phyloP scores from a whole-genome alignment of 2,797 vertebrate species.

The Rhodeus uyekii region DNA sequence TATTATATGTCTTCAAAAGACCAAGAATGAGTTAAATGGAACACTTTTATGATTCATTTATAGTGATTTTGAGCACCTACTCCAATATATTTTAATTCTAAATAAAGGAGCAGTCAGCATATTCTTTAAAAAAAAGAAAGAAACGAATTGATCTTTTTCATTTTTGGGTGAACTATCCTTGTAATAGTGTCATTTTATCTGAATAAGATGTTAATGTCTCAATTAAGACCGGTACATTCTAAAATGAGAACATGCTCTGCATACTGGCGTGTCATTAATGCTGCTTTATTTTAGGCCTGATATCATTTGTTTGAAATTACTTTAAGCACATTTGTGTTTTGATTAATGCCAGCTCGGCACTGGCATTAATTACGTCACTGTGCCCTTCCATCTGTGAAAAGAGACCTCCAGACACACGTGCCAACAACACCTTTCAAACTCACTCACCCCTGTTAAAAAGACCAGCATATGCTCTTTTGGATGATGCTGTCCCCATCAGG shows the following conservation, averaged over 20 bases:
- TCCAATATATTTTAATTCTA: not conserved
- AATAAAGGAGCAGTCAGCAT: not conserved
- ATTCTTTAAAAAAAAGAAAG: not conserved
- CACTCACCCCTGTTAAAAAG: slow-evolving; percentile 39
- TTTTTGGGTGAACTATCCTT: not conserved
- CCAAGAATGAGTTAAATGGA: not conserved
- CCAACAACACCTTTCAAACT: slow-evolving; percentile 26
- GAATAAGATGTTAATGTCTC: not conserved
- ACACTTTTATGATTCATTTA: not conserved
- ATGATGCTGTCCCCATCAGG: not conserved
- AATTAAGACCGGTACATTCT: not conserved
- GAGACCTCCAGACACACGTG: slow-evolving; percentile 33
- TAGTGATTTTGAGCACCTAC: not conserved
- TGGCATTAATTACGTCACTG: slow-evolving; percentile 45
- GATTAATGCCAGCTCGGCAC: slow-evolving; percentile 28
- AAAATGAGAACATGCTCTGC: not conserved
- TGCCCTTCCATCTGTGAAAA: slow-evolving; percentile 51
- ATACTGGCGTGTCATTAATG: not conserved
- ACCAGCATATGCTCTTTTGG: slow-evolving; percentile 23
- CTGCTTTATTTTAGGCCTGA: not conserved
- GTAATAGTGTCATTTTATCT: not conserved
- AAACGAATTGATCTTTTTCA: not conserved
- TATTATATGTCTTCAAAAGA: not conserved
- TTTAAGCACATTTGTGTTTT: slow-evolving; percentile 18
- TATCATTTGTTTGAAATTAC: not conserved